Percentiles rank a stretch among this genome's conserved stretches.
Conservation (phyloP, 2,888 invertebrate genomes). For the Ectobius pallidus region DNA sequence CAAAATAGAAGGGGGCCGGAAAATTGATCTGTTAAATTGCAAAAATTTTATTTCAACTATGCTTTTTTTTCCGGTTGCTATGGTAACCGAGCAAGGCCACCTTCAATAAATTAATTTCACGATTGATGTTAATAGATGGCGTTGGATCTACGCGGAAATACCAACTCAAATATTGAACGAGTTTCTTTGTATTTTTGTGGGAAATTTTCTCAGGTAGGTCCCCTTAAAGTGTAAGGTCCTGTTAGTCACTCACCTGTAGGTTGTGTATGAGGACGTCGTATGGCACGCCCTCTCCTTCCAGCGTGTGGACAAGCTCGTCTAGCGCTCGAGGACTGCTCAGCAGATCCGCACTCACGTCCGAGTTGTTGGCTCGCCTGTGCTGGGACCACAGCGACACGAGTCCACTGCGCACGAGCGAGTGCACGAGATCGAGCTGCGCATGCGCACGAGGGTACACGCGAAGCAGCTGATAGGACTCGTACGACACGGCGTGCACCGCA, state of each 20-base stretch:
- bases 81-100: too few relatives aligned
- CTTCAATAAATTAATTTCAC: too few relatives aligned
- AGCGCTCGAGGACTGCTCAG: slow-evolving; percentile 23
- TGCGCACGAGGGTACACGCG: slow-evolving; percentile 4
- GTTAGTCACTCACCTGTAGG: slow-evolving; percentile 40
- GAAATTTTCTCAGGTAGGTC: too few relatives aligned
- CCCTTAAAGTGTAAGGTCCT: too few relatives aligned
- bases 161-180: too few relatives aligned
- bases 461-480: slow-evolving; percentile 13
- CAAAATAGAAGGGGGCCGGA: too few relatives aligned
- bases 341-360: slow-evolving; percentile 53
- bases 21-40: too few relatives aligned
- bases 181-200: too few relatives aligned
- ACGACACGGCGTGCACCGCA: background rate
- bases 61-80: too few relatives aligned
- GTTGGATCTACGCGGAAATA: too few relatives aligned
- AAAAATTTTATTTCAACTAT: too few relatives aligned
- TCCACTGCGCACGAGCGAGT: background rate
- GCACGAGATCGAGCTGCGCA: background rate
- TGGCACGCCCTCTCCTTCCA: slow-evolving; percentile 10
- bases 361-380: slow-evolving; percentile 66
- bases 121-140: too few relatives aligned
- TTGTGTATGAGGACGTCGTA: slow-evolving; percentile 36
- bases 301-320: background rate
- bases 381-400: slow-evolving; percentile 25